Evolutionary conservation across 2,888 invertebrate genomes (phyloP).

Genomic region (Temnothorax unifasciatus): DNA sequence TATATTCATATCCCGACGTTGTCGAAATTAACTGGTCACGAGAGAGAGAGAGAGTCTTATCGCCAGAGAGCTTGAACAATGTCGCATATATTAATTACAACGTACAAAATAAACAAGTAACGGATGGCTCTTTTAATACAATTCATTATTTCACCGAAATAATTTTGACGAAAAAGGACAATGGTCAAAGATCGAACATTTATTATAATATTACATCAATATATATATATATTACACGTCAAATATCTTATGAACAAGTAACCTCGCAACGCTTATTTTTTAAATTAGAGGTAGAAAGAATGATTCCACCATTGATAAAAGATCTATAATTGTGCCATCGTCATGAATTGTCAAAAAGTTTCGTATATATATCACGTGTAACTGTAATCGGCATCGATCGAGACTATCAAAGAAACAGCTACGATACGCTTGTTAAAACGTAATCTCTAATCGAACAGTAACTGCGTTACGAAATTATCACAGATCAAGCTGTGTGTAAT

Average conservation of each 20-base stretch:
- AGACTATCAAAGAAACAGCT: constrained; percentile 44
- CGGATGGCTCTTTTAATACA: not conserved
- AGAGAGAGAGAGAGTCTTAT: not conserved
- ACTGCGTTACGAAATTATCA: constrained; percentile 74
- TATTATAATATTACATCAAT: constrained; percentile 59
- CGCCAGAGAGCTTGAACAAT: not conserved
- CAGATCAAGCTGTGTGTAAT: constrained; percentile 81
- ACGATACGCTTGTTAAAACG: constrained; percentile 44
- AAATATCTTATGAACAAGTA: constrained; percentile 49
- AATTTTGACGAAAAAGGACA: not conserved
- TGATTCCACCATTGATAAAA: constrained; percentile 41
- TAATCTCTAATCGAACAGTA: constrained; percentile 50
- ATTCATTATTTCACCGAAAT: not conserved
- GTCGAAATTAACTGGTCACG: not conserved
- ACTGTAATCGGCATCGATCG: constrained; percentile 15
- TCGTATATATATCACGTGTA: constrained; percentile 45
- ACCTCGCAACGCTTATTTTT: constrained; percentile 29
- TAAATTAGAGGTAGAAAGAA: constrained; percentile 60
- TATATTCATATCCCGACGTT: not conserved
- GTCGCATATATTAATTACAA: not conserved
- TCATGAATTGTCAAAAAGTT: constrained; percentile 38
- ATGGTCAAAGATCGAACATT: constrained; percentile 42
- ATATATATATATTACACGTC: constrained; percentile 57
- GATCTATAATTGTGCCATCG: constrained; percentile 22
- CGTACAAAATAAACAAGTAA: not conserved